Conservation (phyloP, 2,797 vertebrate genomes). For the Danio jaintianensis region DNA sequence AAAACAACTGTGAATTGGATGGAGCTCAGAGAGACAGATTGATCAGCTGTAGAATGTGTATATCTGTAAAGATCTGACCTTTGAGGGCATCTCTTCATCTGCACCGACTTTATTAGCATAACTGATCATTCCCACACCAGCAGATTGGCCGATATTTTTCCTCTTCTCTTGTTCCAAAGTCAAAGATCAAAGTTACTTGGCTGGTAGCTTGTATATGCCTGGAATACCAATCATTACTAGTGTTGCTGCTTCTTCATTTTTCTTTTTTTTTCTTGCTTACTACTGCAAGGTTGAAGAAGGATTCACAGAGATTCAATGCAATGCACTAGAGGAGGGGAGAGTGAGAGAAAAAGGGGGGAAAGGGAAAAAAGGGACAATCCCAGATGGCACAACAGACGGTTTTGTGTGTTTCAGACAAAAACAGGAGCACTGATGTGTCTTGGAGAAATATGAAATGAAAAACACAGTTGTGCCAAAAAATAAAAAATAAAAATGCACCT, state of each 20-base stretch:
- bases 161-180: constrained; percentile 52
- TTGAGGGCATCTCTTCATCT: constrained; percentile 41
- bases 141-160: constrained; percentile 30
- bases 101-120: constrained; percentile 41
- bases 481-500: constrained; percentile 12
- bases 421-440: constrained; percentile 73
- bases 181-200: constrained; percentile 64
- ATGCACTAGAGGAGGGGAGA: constrained; percentile 29
- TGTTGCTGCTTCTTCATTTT: constrained; percentile 29
- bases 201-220: constrained; percentile 29
- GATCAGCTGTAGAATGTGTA: constrained; percentile 36
- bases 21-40: constrained; percentile 45
- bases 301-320: constrained; percentile 45
- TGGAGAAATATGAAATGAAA: constrained; percentile 66
- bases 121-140: constrained; percentile 46
- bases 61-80: constrained; percentile 50
- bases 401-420: constrained; percentile 74
- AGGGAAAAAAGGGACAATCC: constrained; percentile 64
- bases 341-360: constrained; percentile 42
- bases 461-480: constrained; percentile 36
- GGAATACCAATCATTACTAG: constrained; percentile 46
- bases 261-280: constrained; percentile 31
- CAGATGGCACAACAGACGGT: constrained; percentile 80
- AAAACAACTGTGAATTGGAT: neutral
- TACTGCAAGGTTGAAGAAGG: constrained; percentile 44